Percentiles rank a stretch among this genome's conserved stretches.
Evolutionary conservation across 2,113 vertebrate genomes (phyloP).

Genomic region (Callithrix jacchus): DNA sequence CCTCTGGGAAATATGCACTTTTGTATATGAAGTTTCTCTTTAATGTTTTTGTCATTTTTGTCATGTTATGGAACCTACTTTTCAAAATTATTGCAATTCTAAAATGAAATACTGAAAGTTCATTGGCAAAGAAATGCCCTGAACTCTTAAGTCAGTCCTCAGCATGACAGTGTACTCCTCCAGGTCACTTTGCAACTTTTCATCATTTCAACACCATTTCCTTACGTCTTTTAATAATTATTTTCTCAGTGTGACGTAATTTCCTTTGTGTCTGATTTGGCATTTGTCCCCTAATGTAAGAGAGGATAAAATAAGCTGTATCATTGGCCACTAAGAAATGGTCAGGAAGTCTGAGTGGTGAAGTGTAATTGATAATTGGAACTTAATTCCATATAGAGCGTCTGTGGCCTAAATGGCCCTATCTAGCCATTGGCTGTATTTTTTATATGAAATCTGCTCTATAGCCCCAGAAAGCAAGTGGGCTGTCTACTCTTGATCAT

Average conservation of each 20-base stretch:
- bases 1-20: background rate
- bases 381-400: background rate
- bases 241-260: background rate
- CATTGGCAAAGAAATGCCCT: background rate
- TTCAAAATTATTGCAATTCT: background rate
- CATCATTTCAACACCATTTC: slow-evolving; percentile 27
- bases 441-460: background rate
- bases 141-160: background rate
- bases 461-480: background rate
- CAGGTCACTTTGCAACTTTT: background rate
- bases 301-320: background rate
- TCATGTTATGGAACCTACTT: background rate
- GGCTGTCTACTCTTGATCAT: background rate
- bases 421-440: background rate
- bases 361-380: background rate
- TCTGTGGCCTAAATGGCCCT: background rate
- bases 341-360: background rate
- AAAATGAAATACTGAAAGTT: background rate
- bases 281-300: background rate
- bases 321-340: background rate
- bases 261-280: slow-evolving; percentile 31
- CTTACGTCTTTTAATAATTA: slow-evolving; percentile 12
- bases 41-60: background rate
- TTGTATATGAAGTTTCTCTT: background rate
- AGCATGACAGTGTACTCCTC: background rate